Percentiles rank a stretch among this genome's conserved stretches.
These are phyloP conservation scores for Dynastes grantii DNA, from an alignment of 2,888 invertebrate species.

Conservation along the genomic window DNA sequence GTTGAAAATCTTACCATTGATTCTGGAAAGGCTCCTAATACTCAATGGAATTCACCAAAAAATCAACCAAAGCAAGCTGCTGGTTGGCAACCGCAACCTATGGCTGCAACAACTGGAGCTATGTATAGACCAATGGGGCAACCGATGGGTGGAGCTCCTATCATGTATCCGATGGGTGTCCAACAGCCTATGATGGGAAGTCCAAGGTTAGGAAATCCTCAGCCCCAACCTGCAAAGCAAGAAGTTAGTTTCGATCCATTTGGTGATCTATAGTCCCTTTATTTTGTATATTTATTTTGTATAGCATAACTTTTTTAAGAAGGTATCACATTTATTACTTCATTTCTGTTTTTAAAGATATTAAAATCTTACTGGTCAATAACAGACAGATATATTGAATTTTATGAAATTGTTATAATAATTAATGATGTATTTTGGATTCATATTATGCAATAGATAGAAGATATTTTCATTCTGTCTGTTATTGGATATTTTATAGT, in stretches of 20 bases:
- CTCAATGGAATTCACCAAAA: constrained; percentile 89
- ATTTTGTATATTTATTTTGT: constrained; percentile 50
- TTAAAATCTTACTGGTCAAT: constrained; percentile 1
- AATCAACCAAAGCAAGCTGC: constrained; percentile 84
- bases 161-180: constrained; percentile 60
- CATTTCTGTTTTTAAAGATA: constrained; percentile 27
- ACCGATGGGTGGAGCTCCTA: constrained; percentile 60
- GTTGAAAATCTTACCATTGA: constrained; percentile 95
- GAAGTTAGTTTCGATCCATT: constrained; percentile 69
- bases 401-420: constrained; percentile 14
- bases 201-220: constrained; percentile 63
- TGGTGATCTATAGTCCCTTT: constrained; percentile 67
- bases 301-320: constrained; percentile 36
- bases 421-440: not conserved
- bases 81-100: constrained; percentile 89
- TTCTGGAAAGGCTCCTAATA: constrained; percentile 71
- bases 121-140: constrained; percentile 86
- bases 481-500: constrained; percentile 27
- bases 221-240: constrained; percentile 60
- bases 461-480: constrained; percentile 23
- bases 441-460: constrained; percentile 15
- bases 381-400: constrained; percentile 32
- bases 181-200: constrained; percentile 60
- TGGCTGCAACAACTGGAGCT: constrained; percentile 89
- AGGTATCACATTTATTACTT: constrained; percentile 20